phyloP scores from a whole-genome alignment of 2,888 invertebrate species.

The Lasioglossum villosulum region DNA sequence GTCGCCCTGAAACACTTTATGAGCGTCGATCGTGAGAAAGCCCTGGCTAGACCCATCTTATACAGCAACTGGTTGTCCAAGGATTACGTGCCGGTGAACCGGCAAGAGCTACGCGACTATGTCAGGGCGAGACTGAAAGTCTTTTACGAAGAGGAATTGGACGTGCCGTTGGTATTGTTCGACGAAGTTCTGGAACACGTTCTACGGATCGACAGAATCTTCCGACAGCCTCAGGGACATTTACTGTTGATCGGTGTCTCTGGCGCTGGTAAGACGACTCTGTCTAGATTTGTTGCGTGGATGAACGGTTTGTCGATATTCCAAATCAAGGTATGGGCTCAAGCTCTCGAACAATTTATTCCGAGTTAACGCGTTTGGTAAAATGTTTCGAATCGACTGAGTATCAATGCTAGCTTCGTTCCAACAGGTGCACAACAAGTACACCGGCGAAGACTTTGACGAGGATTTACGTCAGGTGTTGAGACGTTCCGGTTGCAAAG shows the following conservation, averaged over 20 bases:
- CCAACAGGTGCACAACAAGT: constrained; percentile 96
- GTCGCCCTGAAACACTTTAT: constrained; percentile 98
- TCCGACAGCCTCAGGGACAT: constrained; percentile 99
- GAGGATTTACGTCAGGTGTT: constrained; percentile 97
- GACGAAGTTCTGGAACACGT: constrained; percentile 99
- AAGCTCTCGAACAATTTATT: neutral
- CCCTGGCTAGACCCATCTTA: constrained; percentile 96
- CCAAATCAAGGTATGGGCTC: constrained; percentile 95
- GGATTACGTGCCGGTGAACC: constrained; percentile 98
- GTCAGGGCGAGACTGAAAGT: constrained; percentile 98
- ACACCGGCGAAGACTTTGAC: constrained; percentile 99
- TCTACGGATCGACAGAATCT: constrained; percentile 98
- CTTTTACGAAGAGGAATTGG: constrained; percentile 99
- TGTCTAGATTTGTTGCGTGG: constrained; percentile 99
- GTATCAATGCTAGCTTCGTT: neutral
- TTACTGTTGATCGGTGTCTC: constrained; percentile 98
- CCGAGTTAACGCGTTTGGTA: neutral
- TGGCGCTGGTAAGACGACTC: constrained; percentile 99
- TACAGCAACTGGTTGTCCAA: constrained; percentile 99
- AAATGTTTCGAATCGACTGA: neutral
- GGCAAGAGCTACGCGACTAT: constrained; percentile 97
- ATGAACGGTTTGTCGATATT: constrained; percentile 99
- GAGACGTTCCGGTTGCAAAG: constrained; percentile 95
- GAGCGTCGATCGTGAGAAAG: constrained; percentile 92
- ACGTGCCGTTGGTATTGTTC: constrained; percentile 98